Evolutionary conservation across 1,140 invertebrate genomes (phyloP).

Genomic region (Polyergus mexicanus): DNA sequence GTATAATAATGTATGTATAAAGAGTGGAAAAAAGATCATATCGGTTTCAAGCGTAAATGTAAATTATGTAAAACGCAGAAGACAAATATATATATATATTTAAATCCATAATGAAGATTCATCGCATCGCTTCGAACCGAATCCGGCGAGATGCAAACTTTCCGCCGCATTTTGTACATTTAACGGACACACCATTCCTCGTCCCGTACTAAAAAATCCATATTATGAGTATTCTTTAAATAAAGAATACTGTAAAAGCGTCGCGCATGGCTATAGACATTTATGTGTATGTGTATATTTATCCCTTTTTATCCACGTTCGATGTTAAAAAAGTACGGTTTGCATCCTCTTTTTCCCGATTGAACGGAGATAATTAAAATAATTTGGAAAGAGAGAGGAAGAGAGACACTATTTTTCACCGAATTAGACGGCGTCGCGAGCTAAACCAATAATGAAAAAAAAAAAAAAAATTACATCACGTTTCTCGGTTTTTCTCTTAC

Average conservation of each 20-base stretch:
- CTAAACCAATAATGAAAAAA: neutral
- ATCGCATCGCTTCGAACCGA: neutral
- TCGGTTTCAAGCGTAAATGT: neutral
- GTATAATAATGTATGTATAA: neutral
- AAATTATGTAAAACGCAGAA: neutral
- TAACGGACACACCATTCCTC: neutral
- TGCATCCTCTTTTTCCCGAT: neutral
- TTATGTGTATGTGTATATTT: neutral
- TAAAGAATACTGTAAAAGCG: conserved; percentile 22
- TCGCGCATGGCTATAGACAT: neutral
- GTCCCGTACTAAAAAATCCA: neutral
- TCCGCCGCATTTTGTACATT: conserved; percentile 17
- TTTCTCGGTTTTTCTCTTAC: neutral
- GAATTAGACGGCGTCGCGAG: neutral
- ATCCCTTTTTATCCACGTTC: neutral
- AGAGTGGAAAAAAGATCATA: neutral
- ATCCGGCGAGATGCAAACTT: conserved; percentile 21
- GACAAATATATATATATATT: conserved; percentile 7
- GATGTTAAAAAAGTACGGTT: neutral
- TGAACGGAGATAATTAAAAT: conserved; percentile 1
- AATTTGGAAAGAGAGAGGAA: conserved; percentile 16
- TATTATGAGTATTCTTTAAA: conserved; percentile 46
- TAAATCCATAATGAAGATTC: conserved; percentile 24
- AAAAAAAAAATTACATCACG: neutral
- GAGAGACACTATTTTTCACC: too few relatives aligned